These are phyloP conservation scores for Australoheros facetus DNA, from an alignment of 2,797 vertebrate genomes.

Conservation along the genomic window DNA sequence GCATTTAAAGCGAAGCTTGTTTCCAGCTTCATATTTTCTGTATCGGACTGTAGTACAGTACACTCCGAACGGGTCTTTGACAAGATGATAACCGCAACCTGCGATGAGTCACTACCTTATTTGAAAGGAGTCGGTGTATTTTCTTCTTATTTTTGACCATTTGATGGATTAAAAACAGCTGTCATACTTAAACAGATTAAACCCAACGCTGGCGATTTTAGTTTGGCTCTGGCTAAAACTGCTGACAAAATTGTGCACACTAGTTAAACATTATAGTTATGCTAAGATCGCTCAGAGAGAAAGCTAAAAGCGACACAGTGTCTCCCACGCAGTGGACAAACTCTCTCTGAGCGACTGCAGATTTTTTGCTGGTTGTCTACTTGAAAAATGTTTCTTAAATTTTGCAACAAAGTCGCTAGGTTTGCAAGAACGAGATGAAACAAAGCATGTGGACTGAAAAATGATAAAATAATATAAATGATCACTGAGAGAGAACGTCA, in stretches of 20 bases:
- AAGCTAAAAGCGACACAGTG: neutral
- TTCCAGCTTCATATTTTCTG: neutral
- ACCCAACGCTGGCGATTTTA: no score
- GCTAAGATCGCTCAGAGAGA: neutral
- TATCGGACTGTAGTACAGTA: neutral
- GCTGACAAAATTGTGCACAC: neutral
- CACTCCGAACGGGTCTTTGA: neutral
- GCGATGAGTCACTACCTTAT: rapidly evolving
- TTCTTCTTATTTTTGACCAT: neutral
- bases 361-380: neutral
- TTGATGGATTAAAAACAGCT: neutral
- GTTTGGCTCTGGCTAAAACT: neutral
- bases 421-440: neutral
- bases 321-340: neutral
- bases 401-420: neutral
- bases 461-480: neutral
- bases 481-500: neutral
- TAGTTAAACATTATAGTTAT: neutral
- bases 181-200: neutral
- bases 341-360: neutral
- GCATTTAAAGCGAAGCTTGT: no score
- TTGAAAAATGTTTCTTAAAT: neutral
- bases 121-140: neutral
- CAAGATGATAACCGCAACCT: neutral
- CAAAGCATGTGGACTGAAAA: neutral